Percentiles rank a stretch among this genome's conserved stretches.
These are phyloP conservation scores for Montipora foliosa DNA, from an alignment of 64 coral and sea anemone genomes.

Conservation along the genomic window DNA sequence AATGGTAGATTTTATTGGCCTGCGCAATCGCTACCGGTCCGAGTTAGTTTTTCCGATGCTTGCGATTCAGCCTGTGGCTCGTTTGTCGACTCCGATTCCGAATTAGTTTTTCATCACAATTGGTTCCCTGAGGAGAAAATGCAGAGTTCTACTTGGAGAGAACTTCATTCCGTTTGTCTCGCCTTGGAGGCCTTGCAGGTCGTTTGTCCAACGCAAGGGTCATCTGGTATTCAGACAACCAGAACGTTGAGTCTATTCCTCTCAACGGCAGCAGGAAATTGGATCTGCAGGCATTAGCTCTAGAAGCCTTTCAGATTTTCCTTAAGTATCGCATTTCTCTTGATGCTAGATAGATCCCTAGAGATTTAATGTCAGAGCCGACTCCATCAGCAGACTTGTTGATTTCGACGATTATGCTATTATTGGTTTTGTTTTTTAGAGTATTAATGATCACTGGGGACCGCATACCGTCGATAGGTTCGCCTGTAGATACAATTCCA, in stretches of 20 bases:
- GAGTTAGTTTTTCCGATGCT: constrained; percentile 58
- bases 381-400: constrained; percentile 27
- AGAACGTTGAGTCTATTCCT: constrained; percentile 18
- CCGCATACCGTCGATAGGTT: constrained; percentile 67
- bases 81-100: neutral
- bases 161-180: constrained; percentile 4
- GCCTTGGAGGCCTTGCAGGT: neutral
- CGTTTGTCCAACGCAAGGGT: constrained; percentile 29
- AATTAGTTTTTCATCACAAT: constrained; percentile 41
- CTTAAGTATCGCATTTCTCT: constrained; percentile 16
- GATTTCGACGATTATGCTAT: constrained; percentile 52
- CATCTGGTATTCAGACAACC: constrained; percentile 47
- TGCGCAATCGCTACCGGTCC: constrained; percentile 3
- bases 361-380: constrained; percentile 44
- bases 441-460: constrained; percentile 27
- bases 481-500: constrained; percentile 62
- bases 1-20: constrained; percentile 17
- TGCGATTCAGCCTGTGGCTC: constrained; percentile 26
- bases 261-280: constrained; percentile 50
- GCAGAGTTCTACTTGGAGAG: constrained; percentile 63
- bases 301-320: constrained; percentile 35
- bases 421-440: neutral
- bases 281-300: constrained; percentile 33
- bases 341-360: constrained; percentile 49
- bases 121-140: neutral